Evolutionary conservation across 2,888 invertebrate species (phyloP), one percentile per base, ranked within the genome.

Genomic region (Latheticus oryzae): DNA sequence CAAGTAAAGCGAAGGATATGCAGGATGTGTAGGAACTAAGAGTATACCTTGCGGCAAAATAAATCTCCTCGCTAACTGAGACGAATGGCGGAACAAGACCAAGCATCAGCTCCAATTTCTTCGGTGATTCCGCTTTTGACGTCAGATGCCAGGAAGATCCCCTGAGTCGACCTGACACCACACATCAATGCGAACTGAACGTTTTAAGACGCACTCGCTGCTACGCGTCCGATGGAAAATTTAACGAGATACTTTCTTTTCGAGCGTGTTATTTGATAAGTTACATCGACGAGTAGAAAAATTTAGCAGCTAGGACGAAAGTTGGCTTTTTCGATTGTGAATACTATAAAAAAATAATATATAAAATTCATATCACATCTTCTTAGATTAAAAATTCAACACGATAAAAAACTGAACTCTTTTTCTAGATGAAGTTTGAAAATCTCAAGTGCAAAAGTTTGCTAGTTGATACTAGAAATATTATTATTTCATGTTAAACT

Each of bases 41-140:
- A 61, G 59, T n/a, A n/a, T 62, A 65, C 63, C 66, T 63, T 65
- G 61, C 62, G 62, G 62, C 55, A 60, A 66, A 61, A 68, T 68
- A 68, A 68, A 68, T 68, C 68, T 67, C 56, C 53, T 56, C 47
- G 50, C 62, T 68, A 68, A 68, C 68, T 67, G 68, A 68, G 68
- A 68, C 66, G 66, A 66, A 68, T 67, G 64, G 64, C 56, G 60
- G 60, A 65, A 67, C 66, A 67, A 66, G 64, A 67, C 62, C 61
- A 64, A 58, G 62, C 65, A 66, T 68, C 68, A 67, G 61, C 63
- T 65, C 61, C 64, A 68, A 68, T 68, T 67, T 65, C 66, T 65
- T 58, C 61, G 56, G 65, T 59, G 63, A 65, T 65, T 64, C 62
- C 54, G 48, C 35, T 50, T 50, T 50, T 56, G 56, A 56, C 56